Base-by-base conservation (phyloP, 2,888 invertebrate species). In the Bombyx huttoni region DNA sequence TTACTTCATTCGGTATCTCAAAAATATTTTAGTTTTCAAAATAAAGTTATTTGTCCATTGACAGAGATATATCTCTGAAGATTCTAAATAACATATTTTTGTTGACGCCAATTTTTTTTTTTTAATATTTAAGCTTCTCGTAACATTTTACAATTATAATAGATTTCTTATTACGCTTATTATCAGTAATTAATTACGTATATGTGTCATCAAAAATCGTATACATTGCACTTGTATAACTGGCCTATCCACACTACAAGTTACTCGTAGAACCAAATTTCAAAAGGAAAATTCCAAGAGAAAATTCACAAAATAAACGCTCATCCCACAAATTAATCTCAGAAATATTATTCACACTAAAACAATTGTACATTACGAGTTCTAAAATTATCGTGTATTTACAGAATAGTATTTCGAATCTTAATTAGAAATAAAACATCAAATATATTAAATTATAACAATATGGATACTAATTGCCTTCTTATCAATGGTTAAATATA, bases 361-460 rank as follows among this genome's bases (percentile, higher is more conserved):
- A 87, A 86, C 81, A 86, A 86, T 86, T 86, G 85, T 88, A 88
- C 87, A 87, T 78, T 74, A 78, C 82, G 84, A 80, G 78, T 73
- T 80, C 83, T 85, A 83, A 80, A 82, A 81, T 79, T 82, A 85
- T 78, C 65, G 69, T 73, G 76, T 80, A 87, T 88, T 75, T 87
- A 88, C 87, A 88, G 75, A 84, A 83, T 85, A 84, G 79, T 81
- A 78, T 80, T 79, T 81, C 70, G 77, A 81, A 81, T 80, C 84
- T 84, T 83, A 85, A 78, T 78, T 82, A 62, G 78, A 88, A 87
- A 87, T 86, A 87, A 88, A 87, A 87, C 84, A 79, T 86, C 82
- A 84, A 87, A 88, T 88, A 88, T 88, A 87, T 88, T 88, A 88
- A 88, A 88, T 85, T 83, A 87, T 87, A 88, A 88, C 86, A 88